Evolutionary conservation across 2,797 vertebrate genomes (phyloP).

Genomic region (Chaetophractus vellerosus): DNA sequence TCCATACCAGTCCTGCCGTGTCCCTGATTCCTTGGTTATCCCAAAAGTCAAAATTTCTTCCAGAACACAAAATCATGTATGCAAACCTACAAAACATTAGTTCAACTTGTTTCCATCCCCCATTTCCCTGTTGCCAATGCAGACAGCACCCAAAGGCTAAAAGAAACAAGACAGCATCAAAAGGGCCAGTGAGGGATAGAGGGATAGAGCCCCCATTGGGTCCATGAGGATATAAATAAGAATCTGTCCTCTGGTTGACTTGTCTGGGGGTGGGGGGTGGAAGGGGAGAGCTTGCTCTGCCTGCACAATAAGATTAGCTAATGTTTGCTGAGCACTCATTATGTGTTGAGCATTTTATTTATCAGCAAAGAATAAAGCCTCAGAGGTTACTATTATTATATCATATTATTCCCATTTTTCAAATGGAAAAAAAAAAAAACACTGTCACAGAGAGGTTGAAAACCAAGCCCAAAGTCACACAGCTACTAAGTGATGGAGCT

Average conservation of each 20-base stretch:
- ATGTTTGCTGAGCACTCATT: not conserved
- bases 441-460: not conserved
- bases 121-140: not conserved
- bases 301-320: not conserved
- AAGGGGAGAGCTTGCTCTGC: not conserved
- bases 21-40: not conserved
- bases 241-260: not conserved
- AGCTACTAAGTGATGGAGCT: not conserved
- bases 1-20: not conserved
- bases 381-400: not conserved
- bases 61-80: not conserved
- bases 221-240: not conserved
- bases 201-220: accelerated
- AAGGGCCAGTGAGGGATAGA: accelerated
- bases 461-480: constrained; percentile 1
- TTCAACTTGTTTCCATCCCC: not conserved
- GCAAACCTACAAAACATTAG: not conserved
- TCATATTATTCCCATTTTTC: not conserved
- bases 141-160: not conserved
- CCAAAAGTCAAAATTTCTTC: not conserved
- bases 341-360: not conserved
- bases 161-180: not conserved
- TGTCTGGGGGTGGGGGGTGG: too few relatives aligned
- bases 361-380: not conserved
- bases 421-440: not conserved